Conservation (phyloP, 2,797 vertebrate species). For the Ataeniobius toweri region DNA sequence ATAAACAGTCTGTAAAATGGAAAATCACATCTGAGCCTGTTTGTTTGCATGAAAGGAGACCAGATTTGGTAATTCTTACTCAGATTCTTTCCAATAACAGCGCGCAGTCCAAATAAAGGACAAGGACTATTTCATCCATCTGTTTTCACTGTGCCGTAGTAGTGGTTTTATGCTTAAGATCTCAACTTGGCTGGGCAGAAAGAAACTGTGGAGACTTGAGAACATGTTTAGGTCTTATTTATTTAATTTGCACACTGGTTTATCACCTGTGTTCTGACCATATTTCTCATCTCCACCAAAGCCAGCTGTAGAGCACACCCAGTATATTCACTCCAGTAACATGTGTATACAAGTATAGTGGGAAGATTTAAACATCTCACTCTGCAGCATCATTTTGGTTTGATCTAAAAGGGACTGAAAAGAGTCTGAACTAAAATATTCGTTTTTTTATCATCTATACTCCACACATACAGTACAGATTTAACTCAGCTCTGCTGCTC, state of each 20-base stretch:
- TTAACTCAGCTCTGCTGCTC: not conserved
- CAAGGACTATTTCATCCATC: slow-evolving; percentile 70
- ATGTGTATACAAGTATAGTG: slow-evolving; percentile 2
- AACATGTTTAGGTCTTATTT: slow-evolving; percentile 47
- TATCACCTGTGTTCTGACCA: slow-evolving; percentile 26
- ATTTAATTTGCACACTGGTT: slow-evolving; percentile 52
- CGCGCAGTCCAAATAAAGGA: slow-evolving; percentile 61
- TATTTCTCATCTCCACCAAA: slow-evolving; percentile 18
- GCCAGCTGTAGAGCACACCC: not conserved
- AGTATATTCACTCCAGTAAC: slow-evolving; percentile 6
- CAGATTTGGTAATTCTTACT: slow-evolving; percentile 80
- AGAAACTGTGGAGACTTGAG: slow-evolving; percentile 57
- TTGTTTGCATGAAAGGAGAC: slow-evolving; percentile 77
- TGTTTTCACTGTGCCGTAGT: slow-evolving; percentile 72
- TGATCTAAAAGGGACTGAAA: not conserved
- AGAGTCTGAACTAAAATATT: not conserved
- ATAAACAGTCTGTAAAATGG: slow-evolving; percentile 86
- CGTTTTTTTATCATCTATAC: not conserved
- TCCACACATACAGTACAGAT: not conserved
- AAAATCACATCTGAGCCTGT: slow-evolving; percentile 85
- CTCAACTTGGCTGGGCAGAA: slow-evolving; percentile 48
- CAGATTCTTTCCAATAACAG: slow-evolving; percentile 79
- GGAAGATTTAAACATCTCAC: not conserved
- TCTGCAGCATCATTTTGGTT: not conserved
- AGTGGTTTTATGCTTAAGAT: slow-evolving; percentile 60